Base-by-base conservation (phyloP, 1,140 invertebrate species). In the Drosophila lowei region DNA sequence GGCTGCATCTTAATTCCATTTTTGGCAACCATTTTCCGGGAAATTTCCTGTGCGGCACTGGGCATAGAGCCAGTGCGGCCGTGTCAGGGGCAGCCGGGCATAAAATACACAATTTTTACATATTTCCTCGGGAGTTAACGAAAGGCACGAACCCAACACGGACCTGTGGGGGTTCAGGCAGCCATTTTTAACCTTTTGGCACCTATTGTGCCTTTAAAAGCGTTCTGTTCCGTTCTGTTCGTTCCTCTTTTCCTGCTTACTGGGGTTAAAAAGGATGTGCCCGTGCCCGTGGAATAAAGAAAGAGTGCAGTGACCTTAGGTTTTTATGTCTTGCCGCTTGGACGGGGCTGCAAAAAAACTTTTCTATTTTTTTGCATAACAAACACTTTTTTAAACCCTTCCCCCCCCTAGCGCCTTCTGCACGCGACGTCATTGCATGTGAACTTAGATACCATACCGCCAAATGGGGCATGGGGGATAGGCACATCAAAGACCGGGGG, bases 401-500 rank as follows among this genome's bases (percentile, higher is more conserved):
- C 8, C 4, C 8, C 18, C 3, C 30, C 3, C 25, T 38, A n/a
- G 15, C 53, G 8, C 28, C 30, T 59, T 13, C 55, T 48, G 50
- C 83, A 86, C 74, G 83, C 81, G 65, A 85, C 55, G 60, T 86
- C 81, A 77, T 75, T 73, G 83, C 83, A 88, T 83, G 79, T 76
- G 65, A 79, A 78, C 55, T 86, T 72, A 86, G 57, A 63, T 57
- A 67, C 56, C 13, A 63, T 54, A 67, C 56, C 13, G 62, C 41
- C 49, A 28, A 48, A 38, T 11, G 54, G 44, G 13, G 43, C 11
- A 60, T 6, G 46, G 16, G 38, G 9, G 15, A 54, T 11, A 53
- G 57, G 44, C 21, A 61, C 25, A 23, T 30, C 43, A 41, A 38
- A 44, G 38, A 64, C 46, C 46, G 53, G 38, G 66, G 42, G 63